Base-by-base conservation (phyloP, 2,113 vertebrate genomes). In the Polyodon spathula region DNA sequence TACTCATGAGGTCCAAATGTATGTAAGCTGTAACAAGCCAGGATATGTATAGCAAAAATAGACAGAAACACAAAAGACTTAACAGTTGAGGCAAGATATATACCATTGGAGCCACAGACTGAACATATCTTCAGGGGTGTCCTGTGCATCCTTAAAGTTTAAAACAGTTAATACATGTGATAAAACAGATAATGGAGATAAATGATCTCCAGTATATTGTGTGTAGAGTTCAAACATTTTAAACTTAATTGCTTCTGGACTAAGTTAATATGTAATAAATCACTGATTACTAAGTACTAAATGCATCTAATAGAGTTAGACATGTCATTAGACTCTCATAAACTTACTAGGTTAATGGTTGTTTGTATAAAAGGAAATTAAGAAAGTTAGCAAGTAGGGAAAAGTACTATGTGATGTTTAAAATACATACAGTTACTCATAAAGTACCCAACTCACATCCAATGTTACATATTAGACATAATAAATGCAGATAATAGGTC, bases 261-360 rank as follows among this genome's bases (percentile, higher is more conserved):
- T 60, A 61, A 59, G 74, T 66, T 62, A 63, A 57, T 56, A 64
- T 66, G 64, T 73, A 59, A 68, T 70, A 66, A 40, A 62, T 65
- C 52, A 17, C 59, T 11, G 16, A 60, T 66, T 71, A 60, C 50
- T 12, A 5, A 9, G 66, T 63, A 62, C 67, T 65, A 62, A 73
- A 73, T 64, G 58, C 59, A 62, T 6, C 40, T 62, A 67, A 66
- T 51, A 56, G 37, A 52, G 65, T 67, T 63, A 42, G 56, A 55
- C 48, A 59, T 65, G n/a, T n/a, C 58, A 68, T 70, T 60, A 62
- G 63, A 27, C 39, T 62, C 16, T 54, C 58, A 58, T 61, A 56
- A 65, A 64, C 64, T 64, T 68, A 14, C 39, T 57, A 40, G 46
- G 63, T 68, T 73, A 71, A 70, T 58, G 52, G 54, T 60, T 67